Evolutionary conservation across 2,888 invertebrate species (phyloP), one percentile per base, ranked within the genome.

Genomic region (Lysandra bellargus): DNA sequence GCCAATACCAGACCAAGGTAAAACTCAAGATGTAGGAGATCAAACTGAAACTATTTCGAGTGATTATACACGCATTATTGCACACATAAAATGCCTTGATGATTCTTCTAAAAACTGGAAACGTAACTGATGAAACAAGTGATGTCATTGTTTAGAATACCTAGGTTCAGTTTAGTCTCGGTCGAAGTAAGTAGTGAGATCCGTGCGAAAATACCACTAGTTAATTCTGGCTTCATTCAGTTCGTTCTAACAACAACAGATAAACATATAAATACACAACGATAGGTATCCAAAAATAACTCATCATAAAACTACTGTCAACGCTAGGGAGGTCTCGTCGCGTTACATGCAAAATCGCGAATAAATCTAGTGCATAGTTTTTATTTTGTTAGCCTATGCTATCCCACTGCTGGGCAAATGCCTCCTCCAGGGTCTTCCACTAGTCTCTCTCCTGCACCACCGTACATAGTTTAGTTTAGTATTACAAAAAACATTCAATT

Each of bases 71-170:
- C 9, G 53, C 33, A 76, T 53, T 44, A 30, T 49, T 75, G 30
- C 23, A 75, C 23, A 23, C 75, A 49, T 75, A 75, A 74, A 75
- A 75, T 49, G 44, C 75, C 12, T 75, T 49, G 12, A 75, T 87
- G 88, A 87, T 87, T 84, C 88, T 85, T 69, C 30, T 30, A 64
- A 64, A 64, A 30, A 64, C 30, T 64, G 23, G 64, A 23, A 64
- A 30, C 9, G 23, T 30, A 30, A 30, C 64, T 3, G 64, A 64
- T 9, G 12, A 64, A 64, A 64, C 23, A 64, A 64, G 64, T 64
- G 64, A 64, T 30, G 64, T 64, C 64, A 64, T 64, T 64, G 30
- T 64, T 64, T 64, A 12, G 23, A 30, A 64, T 64, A 30, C 30
- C 30, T 64, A 64, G 61, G 64, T 64, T 30, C 30, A 23, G 64